Conservation (phyloP, 2,888 invertebrate genomes). For the Lasioglossum calceatum region DNA sequence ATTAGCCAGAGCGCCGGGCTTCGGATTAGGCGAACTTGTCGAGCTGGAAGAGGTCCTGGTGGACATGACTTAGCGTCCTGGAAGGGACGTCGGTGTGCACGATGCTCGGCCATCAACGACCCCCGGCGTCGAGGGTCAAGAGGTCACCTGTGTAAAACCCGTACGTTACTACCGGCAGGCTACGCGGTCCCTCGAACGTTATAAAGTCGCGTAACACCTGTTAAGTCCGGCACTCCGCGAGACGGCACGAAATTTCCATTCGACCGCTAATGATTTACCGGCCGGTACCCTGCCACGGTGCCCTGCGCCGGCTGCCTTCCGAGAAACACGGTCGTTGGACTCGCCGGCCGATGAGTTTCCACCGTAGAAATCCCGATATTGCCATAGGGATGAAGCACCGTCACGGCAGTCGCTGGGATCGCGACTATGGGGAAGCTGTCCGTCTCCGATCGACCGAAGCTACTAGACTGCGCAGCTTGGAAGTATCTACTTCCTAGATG, state of each 20-base stretch:
- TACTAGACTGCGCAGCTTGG: background rate
- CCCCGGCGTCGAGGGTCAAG: slow-evolving; percentile 72
- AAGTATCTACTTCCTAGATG: background rate
- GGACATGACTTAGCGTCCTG: background rate
- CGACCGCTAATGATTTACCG: slow-evolving; percentile 68
- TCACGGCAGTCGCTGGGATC: background rate
- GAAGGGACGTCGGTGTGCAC: slow-evolving; percentile 18
- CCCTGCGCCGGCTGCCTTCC: slow-evolving; percentile 34
- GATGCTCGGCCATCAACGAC: slow-evolving; percentile 66
- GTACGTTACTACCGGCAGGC: slow-evolving; percentile 78
- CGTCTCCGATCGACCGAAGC: background rate
- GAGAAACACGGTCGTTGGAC: slow-evolving; percentile 38
- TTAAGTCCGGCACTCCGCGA: slow-evolving; percentile 53
- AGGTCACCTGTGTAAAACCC: slow-evolving; percentile 79
- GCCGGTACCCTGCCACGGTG: slow-evolving; percentile 10
- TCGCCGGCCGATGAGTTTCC: slow-evolving; percentile 21
- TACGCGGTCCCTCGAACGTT: slow-evolving; percentile 63
- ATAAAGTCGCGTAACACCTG: slow-evolving; percentile 73
- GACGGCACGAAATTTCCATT: slow-evolving; percentile 65
- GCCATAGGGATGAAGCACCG: background rate
- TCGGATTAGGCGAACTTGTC: slow-evolving; percentile 3
- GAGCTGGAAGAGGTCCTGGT: background rate
- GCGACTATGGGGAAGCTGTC: background rate
- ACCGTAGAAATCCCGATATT: slow-evolving; percentile 14
- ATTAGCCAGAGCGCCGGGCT: background rate